phyloP scores from a whole-genome alignment of 2,797 vertebrate genomes.

The Hozukius guyotensis region DNA sequence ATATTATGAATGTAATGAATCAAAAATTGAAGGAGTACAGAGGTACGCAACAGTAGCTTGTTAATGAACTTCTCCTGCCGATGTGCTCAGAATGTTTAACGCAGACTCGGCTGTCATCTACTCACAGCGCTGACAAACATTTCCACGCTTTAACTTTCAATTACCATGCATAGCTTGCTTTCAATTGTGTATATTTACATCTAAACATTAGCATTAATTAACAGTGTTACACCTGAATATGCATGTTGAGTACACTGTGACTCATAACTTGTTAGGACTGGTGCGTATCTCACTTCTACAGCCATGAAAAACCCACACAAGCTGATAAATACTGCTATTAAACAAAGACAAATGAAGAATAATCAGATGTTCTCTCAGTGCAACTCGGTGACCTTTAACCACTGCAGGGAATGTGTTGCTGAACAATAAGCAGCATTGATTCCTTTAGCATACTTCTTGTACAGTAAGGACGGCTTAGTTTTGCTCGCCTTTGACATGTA shows the following conservation, averaged over 20 bases:
- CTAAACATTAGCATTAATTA: conserved; percentile 50
- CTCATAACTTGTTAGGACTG: neutral
- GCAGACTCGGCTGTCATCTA: conserved; percentile 35
- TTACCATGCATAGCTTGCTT: conserved; percentile 33
- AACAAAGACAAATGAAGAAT: conserved; percentile 11
- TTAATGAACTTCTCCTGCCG: conserved; percentile 70
- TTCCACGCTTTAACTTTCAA: conserved; percentile 20
- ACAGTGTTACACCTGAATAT: neutral
- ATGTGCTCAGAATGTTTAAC: conserved; percentile 63
- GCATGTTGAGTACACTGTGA: neutral
- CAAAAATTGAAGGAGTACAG: conserved; percentile 70
- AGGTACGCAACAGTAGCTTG: conserved; percentile 58
- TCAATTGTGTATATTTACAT: conserved; percentile 40
- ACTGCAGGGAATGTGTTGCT: conserved; percentile 19
- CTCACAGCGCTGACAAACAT: conserved; percentile 42
- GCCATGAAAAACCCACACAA: conserved; percentile 7
- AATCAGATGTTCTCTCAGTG: conserved; percentile 4
- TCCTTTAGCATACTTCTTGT: conserved; percentile 27
- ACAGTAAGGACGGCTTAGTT: conserved; percentile 48
- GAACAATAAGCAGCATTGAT: conserved; percentile 54
- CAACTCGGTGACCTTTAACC: conserved; percentile 22
- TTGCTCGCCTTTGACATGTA: neutral
- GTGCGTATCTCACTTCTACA: neutral
- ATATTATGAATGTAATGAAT: conserved; percentile 80
- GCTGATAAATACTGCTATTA: conserved; percentile 4